Percentiles rank a stretch among this genome's conserved stretches.
Conservation (phyloP, 1,140 invertebrate genomes). For the Tribolium castaneum region DNA sequence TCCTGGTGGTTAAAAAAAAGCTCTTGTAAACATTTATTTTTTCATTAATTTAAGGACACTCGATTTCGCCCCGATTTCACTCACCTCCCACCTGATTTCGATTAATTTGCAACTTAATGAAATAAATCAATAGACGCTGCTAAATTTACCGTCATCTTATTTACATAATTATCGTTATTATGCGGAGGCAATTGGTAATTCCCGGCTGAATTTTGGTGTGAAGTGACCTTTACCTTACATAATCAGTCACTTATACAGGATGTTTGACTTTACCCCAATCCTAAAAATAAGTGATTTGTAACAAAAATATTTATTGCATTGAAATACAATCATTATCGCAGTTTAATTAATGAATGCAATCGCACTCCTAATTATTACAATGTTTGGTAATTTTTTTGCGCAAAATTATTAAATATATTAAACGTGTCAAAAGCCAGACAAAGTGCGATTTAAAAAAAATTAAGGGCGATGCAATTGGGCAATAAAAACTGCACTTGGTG, state of each 20-base stretch:
- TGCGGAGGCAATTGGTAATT: constrained; percentile 9
- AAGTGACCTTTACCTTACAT: constrained; percentile 13
- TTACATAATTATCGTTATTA: constrained; percentile 1
- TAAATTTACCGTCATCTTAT: not conserved
- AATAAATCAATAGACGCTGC: not conserved
- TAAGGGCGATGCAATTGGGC: constrained; percentile 27
- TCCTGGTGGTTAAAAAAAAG: constrained; percentile 18
- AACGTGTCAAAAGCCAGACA: not conserved
- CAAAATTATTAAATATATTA: not conserved
- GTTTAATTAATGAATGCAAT: too few species aligned
- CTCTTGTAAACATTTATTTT: not conserved
- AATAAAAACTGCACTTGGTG: constrained; percentile 21
- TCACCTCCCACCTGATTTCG: not conserved
- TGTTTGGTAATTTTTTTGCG: not conserved
- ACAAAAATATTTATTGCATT: too few species aligned
- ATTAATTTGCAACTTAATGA: not conserved
- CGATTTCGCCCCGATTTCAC: not conserved
- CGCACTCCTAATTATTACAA: too few species aligned
- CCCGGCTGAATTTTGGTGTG: not conserved
- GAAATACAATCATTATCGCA: too few species aligned
- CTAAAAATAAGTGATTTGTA: too few species aligned
- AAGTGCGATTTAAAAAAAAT: not conserved
- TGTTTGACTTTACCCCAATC: not conserved
- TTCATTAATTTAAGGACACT: not conserved
- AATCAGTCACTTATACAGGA: not conserved